Base-by-base conservation (phyloP, 2,797 vertebrate genomes). In the Trachops cirrhosus region DNA sequence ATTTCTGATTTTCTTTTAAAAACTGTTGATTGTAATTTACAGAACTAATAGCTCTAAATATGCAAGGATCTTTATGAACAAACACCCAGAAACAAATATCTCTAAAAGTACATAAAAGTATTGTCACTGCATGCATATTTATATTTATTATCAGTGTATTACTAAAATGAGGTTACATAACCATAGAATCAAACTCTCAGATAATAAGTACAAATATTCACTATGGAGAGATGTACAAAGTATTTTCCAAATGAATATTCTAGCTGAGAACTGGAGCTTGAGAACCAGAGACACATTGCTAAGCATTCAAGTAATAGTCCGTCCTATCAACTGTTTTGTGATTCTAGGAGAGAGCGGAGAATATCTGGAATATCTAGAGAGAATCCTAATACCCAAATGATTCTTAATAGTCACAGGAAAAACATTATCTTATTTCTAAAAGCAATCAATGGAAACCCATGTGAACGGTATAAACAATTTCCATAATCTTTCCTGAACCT, bases 211-310 rank as follows among this genome's bases (percentile, higher is more conserved):
- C 71, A 90, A 82, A 44, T 16, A 95, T 95, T 94, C 87, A 89
- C 52, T 64, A 89, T 94, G 41, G 2, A 6, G 15, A 89, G 93
- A 77, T 1, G 1, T 29, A 18, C 2, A 26, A 95, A 90, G 19
- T 29, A 83, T 94, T 96, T 92, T 96, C 96, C 67, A 97, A 97
- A 96, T 64, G 37, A 96, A n/a, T 92, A 52, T 75, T 96, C 83
- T 34, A 57, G 54, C 48, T 62, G 78, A 94, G 88, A 79, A 50
- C 83, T 50, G 67, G 21, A 92, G 37, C 41, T 64, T 84, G 50
- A 73, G 54, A 98, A 96, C 90, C 74, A 91, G 86, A 91, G 62
- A 74, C 57, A 89, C 24, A 54, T 15, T 22, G 52, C 50, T 21
- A 85, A 91, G 29, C n/a, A 39, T 93, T 97, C 57, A 91, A 85